A percentile compares a stretch with the other conserved stretches of the same genome.
These are phyloP conservation scores for Psophia crepitans DNA, from an alignment of 2,113 vertebrate species.

Conservation along the genomic window DNA sequence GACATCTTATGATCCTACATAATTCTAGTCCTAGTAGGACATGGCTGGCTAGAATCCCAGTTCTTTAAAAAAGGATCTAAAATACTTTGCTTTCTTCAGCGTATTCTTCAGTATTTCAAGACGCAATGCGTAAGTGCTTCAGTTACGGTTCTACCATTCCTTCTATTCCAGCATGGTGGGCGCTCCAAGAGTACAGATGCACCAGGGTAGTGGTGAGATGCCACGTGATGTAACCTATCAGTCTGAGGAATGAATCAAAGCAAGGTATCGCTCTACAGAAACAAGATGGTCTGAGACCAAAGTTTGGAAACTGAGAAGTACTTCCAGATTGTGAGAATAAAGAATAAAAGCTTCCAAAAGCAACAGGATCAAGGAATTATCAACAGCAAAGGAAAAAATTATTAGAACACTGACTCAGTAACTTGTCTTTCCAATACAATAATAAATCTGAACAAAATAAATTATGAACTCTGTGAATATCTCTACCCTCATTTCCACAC, in stretches of 20 bases:
- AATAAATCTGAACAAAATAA: not conserved
- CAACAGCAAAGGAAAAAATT: not conserved
- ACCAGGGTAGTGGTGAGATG: not conserved
- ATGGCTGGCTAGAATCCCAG: not conserved
- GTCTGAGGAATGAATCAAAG: not conserved
- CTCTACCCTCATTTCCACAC: not conserved
- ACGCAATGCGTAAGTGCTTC: not conserved
- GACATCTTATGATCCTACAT: not conserved
- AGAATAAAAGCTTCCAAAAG: not conserved
- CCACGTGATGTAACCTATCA: fast-evolving
- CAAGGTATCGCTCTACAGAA: not conserved
- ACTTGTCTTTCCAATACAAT: not conserved
- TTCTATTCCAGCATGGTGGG: not conserved
- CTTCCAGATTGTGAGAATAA: not conserved
- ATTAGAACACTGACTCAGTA: not conserved
- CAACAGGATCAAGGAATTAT: not conserved
- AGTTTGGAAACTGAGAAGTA: not conserved
- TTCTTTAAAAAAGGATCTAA: not conserved
- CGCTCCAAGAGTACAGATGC: not conserved
- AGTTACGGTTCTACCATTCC: not conserved
- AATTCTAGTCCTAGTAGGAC: not conserved
- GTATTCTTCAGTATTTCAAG: not conserved
- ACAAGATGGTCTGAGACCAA: not conserved
- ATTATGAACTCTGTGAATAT: not conserved
- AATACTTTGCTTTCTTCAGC: not conserved